These are phyloP conservation scores for Drosophila sordidapex DNA, from an alignment of 2,888 invertebrate species.

Conservation along the genomic window DNA sequence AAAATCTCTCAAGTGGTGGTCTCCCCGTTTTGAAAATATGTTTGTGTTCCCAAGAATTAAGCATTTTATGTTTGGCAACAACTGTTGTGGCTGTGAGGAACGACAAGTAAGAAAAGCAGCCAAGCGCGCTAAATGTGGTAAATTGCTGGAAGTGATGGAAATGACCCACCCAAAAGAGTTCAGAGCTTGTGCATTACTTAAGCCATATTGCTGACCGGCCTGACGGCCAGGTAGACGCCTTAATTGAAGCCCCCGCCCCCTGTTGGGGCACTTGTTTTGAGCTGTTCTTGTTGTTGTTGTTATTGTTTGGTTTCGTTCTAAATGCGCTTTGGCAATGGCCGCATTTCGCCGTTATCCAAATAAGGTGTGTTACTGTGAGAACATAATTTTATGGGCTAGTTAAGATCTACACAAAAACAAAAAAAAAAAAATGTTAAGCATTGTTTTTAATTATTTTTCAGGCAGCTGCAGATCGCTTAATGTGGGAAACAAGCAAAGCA, in stretches of 20 bases:
- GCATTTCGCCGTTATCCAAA: conserved; percentile 55
- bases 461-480: conserved; percentile 18
- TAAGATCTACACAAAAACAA: conserved; percentile 27
- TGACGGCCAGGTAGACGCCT: conserved; percentile 71
- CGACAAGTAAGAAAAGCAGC: conserved; percentile 57
- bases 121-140: conserved; percentile 39
- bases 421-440: conserved; percentile 21
- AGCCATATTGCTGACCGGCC: conserved; percentile 22
- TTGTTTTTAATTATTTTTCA: conserved; percentile 26
- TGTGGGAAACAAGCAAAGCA: conserved; percentile 53
- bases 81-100: conserved; percentile 25
- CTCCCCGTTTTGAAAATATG: conserved; percentile 31
- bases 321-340: conserved; percentile 74
- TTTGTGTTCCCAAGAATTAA: conserved; percentile 70
- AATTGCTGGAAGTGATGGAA: conserved; percentile 33
- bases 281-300: conserved; percentile 3
- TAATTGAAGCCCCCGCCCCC: conserved; percentile 55
- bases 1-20: conserved; percentile 16
- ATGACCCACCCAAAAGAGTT: conserved; percentile 75
- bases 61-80: conserved; percentile 69
- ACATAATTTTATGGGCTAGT: conserved; percentile 54
- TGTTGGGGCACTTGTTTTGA: conserved; percentile 24
- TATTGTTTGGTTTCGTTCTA: conserved; percentile 43
- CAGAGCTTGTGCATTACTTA: conserved; percentile 65
- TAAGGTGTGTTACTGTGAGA: conserved; percentile 67